These are phyloP conservation scores for Macquaria australasica DNA, from an alignment of 2,113 vertebrate genomes.

Conservation along the genomic window DNA sequence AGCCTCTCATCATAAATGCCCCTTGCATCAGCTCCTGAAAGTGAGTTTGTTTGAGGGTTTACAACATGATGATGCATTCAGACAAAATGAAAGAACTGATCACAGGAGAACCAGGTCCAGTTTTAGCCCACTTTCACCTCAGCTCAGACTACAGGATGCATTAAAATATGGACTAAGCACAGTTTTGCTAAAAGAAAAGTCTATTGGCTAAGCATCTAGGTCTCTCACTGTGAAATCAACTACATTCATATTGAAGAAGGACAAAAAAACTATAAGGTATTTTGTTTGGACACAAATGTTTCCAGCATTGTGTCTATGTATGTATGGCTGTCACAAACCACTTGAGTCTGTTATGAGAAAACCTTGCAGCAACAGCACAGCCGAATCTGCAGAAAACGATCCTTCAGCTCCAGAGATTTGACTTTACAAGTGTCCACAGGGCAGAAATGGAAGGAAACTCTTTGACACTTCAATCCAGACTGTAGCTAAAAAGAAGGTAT, in stretches of 20 bases:
- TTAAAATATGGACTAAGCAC: background rate
- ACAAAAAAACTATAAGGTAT: background rate
- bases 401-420: no score
- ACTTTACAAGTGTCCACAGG: background rate
- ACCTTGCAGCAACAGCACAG: background rate
- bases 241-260: no score
- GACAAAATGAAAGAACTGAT: background rate
- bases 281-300: conserved; percentile 24
- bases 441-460: background rate
- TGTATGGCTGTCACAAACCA: conserved; percentile 7
- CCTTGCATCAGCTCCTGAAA: background rate
- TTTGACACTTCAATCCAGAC: conserved; percentile 1
- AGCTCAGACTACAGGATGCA: conserved; percentile 1
- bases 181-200: background rate
- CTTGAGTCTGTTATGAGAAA: background rate
- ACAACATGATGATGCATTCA: conserved; percentile 5
- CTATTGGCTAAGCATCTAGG: background rate
- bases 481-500: background rate
- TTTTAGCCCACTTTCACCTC: background rate
- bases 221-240: conserved; percentile 4
- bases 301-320: conserved; percentile 13
- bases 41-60: background rate
- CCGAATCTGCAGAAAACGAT: conserved; percentile 12
- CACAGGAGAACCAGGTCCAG: background rate
- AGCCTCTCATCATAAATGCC: background rate